These are phyloP conservation scores for Galaxias olidus DNA, from an alignment of 2,797 vertebrate genomes.

Conservation along the genomic window DNA sequence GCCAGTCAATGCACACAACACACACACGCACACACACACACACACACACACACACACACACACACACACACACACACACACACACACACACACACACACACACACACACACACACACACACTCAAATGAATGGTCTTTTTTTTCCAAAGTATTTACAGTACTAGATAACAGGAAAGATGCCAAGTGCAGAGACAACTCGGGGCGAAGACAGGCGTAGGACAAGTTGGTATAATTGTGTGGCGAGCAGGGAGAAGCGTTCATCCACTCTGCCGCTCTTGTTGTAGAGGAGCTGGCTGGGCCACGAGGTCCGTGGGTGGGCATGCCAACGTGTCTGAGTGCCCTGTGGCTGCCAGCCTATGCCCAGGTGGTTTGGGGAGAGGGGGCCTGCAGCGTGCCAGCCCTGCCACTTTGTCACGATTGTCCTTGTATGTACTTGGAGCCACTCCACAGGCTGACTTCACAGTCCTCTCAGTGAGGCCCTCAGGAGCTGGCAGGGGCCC, in stretches of 20 bases:
- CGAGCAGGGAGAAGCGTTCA: neutral
- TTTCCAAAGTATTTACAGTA: too few species aligned
- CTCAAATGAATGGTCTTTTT: too few species aligned
- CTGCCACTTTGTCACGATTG: constrained; percentile 34
- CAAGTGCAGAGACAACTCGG: constrained; percentile 16
- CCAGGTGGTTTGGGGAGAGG: constrained; percentile 34
- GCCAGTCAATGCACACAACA: neutral
- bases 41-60: too few species aligned
- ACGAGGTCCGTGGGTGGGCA: constrained; percentile 25
- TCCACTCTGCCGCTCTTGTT: constrained; percentile 19
- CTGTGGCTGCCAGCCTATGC: constrained; percentile 46
- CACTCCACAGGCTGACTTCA: constrained; percentile 26
- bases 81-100: too few species aligned
- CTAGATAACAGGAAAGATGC: neutral
- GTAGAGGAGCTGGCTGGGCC: neutral
- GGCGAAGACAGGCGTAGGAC: too few species aligned
- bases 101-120: too few species aligned
- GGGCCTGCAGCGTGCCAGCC: constrained; percentile 36
- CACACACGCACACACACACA: neutral
- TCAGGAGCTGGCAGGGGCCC: constrained; percentile 42
- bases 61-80: too few species aligned
- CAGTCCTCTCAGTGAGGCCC: constrained; percentile 36
- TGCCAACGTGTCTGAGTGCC: constrained; percentile 28
- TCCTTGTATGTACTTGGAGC: constrained; percentile 42
- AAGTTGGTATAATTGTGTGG: neutral